Evolutionary conservation across 1,140 invertebrate species (phyloP).

Genomic region (Zeugodacus cucurbitae): DNA sequence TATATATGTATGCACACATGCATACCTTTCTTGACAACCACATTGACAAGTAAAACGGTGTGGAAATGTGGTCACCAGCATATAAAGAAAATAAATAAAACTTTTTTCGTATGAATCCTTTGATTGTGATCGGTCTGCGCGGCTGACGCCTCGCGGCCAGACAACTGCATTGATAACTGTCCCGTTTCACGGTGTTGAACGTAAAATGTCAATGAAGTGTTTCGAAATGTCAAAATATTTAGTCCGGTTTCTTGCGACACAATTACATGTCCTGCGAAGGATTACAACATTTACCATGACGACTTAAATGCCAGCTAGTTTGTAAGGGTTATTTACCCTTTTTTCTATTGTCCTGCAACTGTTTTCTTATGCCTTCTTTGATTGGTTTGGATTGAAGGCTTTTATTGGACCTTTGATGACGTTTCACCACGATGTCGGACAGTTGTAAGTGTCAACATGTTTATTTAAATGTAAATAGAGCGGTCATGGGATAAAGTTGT

Average conservation of each 20-base stretch:
- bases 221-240: constrained; percentile 37
- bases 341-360: constrained; percentile 7
- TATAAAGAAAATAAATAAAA: constrained; percentile 9
- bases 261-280: neutral
- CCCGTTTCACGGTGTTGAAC: neutral
- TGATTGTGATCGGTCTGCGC: neutral
- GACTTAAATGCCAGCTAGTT: neutral
- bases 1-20: neutral
- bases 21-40: neutral
- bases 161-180: constrained; percentile 9
- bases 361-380: neutral
- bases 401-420: neutral
- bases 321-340: constrained; percentile 35
- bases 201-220: constrained; percentile 23
- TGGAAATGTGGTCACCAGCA: constrained; percentile 26
- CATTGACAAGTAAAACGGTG: neutral
- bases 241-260: neutral
- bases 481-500: neutral
- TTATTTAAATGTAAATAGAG: constrained; percentile 28
- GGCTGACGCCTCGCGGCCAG: neutral
- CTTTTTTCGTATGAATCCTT: neutral
- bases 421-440: neutral
- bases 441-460: constrained; percentile 39
- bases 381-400: neutral
- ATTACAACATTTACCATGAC: neutral